These are phyloP conservation scores for Stegastes partitus DNA, from an alignment of 2,113 vertebrate species.

Conservation along the genomic window DNA sequence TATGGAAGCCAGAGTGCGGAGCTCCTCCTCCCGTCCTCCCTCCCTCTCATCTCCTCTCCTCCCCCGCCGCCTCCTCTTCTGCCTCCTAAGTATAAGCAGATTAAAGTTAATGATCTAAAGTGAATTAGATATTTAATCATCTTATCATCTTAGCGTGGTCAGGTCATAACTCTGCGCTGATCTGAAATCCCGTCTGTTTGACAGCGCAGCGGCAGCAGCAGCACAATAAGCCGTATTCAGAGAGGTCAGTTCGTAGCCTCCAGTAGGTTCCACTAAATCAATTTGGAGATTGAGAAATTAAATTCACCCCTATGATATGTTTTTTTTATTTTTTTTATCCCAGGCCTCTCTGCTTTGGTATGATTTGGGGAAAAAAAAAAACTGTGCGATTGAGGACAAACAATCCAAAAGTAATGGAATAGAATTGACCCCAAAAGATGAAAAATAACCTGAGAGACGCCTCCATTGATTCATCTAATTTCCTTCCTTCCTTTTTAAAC, in stretches of 20 bases:
- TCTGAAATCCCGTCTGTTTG: conserved; percentile 79
- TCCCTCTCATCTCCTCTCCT: neutral
- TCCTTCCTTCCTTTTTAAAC: conserved; percentile 44
- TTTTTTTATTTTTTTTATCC: conserved; percentile 6
- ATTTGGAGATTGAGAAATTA: conserved; percentile 71
- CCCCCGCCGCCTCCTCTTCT: conserved; percentile 37
- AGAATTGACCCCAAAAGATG: conserved; percentile 58
- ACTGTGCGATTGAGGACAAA: conserved; percentile 52
- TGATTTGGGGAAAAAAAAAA: conserved; percentile 32
- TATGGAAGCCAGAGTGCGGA: conserved; percentile 44
- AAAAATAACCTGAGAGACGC: conserved; percentile 52
- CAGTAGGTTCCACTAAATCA: conserved; percentile 60
- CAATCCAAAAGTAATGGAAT: conserved; percentile 46
- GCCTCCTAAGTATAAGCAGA: conserved; percentile 79
- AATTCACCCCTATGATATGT: conserved; percentile 38
- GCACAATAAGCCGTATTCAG: conserved; percentile 57
- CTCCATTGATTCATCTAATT: conserved; percentile 58
- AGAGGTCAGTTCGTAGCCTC: conserved; percentile 44
- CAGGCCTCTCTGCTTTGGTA: neutral
- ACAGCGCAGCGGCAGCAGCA: conserved; percentile 39
- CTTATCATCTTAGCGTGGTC: conserved; percentile 81
- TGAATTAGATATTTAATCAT: conserved; percentile 87
- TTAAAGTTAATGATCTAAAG: conserved; percentile 85
- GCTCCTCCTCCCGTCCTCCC: conserved; percentile 2
- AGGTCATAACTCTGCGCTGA: conserved; percentile 75